Percentiles rank a stretch among this genome's conserved stretches.
Evolutionary conservation across 2,797 vertebrate species (phyloP).

Genomic region (Phoebastria nigripes): DNA sequence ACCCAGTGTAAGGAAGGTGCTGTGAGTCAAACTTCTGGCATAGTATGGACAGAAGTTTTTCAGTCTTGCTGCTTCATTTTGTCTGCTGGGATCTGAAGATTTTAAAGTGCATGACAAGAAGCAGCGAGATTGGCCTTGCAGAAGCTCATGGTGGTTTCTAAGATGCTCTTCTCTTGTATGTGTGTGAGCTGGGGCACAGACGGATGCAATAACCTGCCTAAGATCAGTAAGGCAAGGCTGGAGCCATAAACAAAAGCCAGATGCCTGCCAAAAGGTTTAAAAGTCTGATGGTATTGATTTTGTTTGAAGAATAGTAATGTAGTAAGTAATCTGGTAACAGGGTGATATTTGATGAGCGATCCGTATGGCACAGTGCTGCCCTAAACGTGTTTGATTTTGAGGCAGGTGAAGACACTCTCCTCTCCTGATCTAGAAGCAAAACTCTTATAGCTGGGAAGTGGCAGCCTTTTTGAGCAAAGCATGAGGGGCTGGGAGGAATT

Average conservation of each 20-base stretch:
- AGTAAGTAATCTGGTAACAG: not conserved
- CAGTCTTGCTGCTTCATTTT: not conserved
- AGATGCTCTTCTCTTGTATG: not conserved
- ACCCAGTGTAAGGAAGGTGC: not conserved
- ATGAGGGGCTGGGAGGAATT: not conserved
- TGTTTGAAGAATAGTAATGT: not conserved
- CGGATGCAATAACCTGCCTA: not conserved
- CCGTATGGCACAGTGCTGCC: not conserved
- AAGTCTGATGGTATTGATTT: not conserved
- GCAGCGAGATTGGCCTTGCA: not conserved
- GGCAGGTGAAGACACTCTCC: not conserved
- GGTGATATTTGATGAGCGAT: fast-evolving
- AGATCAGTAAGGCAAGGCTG: not conserved
- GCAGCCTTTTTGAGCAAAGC: not conserved
- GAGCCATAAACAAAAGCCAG: not conserved
- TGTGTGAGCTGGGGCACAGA: not conserved
- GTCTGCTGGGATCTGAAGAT: not conserved
- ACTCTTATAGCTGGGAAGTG: not conserved
- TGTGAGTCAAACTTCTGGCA: not conserved
- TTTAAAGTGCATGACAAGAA: not conserved
- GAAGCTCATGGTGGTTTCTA: fast-evolving
- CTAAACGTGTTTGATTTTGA: not conserved
- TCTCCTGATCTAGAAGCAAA: not conserved
- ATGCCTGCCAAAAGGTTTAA: not conserved
- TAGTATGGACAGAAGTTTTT: not conserved